A percentile compares a stretch with the other conserved stretches of the same genome.
Evolutionary conservation across 2,797 vertebrate genomes (phyloP).

Genomic region (Garrulus glandarius): DNA sequence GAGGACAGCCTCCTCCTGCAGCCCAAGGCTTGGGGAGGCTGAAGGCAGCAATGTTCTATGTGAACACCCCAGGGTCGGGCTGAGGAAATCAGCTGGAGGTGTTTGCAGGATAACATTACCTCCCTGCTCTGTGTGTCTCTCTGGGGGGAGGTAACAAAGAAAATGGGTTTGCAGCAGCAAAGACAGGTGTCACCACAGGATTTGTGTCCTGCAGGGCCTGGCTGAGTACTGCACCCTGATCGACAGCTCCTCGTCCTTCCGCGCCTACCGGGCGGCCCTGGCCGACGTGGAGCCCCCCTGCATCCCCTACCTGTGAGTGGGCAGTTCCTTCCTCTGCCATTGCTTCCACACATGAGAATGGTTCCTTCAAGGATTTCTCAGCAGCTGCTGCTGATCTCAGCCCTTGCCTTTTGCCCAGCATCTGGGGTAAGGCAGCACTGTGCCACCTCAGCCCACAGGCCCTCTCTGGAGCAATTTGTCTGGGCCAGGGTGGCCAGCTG

Average conservation of each 20-base stretch:
- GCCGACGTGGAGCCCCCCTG: constrained; percentile 95
- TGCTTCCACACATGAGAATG: fast-evolving
- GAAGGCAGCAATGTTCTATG: not conserved
- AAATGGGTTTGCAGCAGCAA: not conserved
- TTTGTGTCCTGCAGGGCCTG: constrained; percentile 81
- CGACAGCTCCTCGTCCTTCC: constrained; percentile 98
- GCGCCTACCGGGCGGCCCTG: constrained; percentile 93
- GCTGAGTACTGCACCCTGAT: constrained; percentile 98
- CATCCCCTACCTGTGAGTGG: constrained; percentile 96
- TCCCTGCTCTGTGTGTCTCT: not conserved
- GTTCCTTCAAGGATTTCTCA: not conserved
- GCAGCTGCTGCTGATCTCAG: not conserved
- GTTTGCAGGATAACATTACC: not conserved
- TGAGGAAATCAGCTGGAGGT: not conserved
- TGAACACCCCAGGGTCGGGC: fast-evolving
- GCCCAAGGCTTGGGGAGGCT: not conserved
- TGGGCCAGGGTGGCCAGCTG: not conserved
- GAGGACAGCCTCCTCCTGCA: not conserved
- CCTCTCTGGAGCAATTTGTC: not conserved
- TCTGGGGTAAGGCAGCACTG: fast-evolving
- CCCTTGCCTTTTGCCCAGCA: not conserved
- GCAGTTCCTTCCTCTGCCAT: not conserved
- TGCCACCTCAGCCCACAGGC: fast-evolving
- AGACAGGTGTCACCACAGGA: not conserved
- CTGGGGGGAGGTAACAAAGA: not conserved